Percentiles rank a stretch among this genome's conserved stretches.
phyloP scores from a whole-genome alignment of 2,797 vertebrate genomes.

The Spizella passerina region DNA sequence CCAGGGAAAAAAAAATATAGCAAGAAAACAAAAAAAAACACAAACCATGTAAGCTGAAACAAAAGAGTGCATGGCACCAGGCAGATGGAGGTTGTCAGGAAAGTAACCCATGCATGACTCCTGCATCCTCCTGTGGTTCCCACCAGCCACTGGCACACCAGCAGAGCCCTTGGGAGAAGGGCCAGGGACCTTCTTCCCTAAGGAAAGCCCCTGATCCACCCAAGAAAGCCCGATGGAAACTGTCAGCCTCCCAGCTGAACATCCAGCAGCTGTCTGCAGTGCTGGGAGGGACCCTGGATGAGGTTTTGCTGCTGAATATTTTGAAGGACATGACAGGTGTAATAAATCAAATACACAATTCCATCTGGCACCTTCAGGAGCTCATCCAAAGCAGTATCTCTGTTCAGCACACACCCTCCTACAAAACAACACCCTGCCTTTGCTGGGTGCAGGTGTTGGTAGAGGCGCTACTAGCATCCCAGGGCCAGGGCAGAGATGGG shows the following conservation, averaged over 20 bases:
- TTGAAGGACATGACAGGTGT: neutral
- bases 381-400: accelerated
- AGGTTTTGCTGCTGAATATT: neutral
- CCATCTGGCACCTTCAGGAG: neutral
- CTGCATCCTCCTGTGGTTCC: neutral
- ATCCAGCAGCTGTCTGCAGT: neutral
- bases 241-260: neutral
- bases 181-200: neutral
- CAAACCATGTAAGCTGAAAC: neutral
- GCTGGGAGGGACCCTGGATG: neutral
- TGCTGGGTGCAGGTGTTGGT: neutral
- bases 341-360: neutral
- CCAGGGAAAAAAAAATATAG: accelerated
- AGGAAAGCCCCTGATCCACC: neutral
- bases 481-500: neutral
- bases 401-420: neutral
- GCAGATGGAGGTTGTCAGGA: neutral
- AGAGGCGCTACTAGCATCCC: neutral
- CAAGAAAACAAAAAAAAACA: neutral
- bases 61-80: neutral
- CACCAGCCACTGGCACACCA: accelerated
- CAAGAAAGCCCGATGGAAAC: accelerated
- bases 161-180: neutral
- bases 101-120: neutral
- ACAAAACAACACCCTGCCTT: neutral